These are phyloP conservation scores for Sminthopsis crassicaudata DNA, from an alignment of 2,113 vertebrate genomes.

Conservation along the genomic window DNA sequence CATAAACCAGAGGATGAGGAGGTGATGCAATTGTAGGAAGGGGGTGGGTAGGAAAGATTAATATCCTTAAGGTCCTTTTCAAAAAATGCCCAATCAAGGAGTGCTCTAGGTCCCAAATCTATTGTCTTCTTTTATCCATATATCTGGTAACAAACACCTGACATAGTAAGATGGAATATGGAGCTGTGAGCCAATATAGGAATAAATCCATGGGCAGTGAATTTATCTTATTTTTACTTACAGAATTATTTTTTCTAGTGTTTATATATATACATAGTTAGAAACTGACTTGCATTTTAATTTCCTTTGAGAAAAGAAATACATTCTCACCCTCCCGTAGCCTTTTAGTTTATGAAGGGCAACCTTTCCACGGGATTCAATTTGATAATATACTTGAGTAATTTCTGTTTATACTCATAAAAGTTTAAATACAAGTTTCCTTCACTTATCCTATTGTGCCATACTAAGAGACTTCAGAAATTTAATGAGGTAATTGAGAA, in stretches of 20 bases:
- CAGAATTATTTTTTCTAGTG: slow-evolving; percentile 37
- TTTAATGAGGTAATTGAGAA: background rate
- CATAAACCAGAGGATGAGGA: background rate
- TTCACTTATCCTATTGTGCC: background rate
- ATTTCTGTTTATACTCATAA: background rate
- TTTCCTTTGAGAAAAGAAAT: slow-evolving; percentile 57
- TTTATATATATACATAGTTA: slow-evolving; percentile 36
- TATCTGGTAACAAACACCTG: slow-evolving; percentile 41
- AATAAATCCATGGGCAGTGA: background rate
- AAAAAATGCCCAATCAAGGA: slow-evolving; percentile 1
- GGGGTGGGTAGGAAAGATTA: slow-evolving; percentile 16
- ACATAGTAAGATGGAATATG: slow-evolving; percentile 39
- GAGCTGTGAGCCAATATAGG: slow-evolving; percentile 22
- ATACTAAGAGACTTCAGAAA: background rate
- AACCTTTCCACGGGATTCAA: background rate
- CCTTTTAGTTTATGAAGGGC: slow-evolving; percentile 12
- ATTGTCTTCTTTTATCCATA: slow-evolving; percentile 25
- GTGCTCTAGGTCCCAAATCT: background rate
- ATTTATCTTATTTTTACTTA: slow-evolving; percentile 20
- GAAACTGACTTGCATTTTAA: slow-evolving; percentile 42
- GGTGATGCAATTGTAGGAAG: slow-evolving; percentile 16
- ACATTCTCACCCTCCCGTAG: background rate
- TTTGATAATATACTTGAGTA: background rate
- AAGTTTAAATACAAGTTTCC: slow-evolving; percentile 25
- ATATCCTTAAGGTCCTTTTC: slow-evolving; percentile 42